These are phyloP conservation scores for Agelaius phoeniceus DNA, from an alignment of 2,113 vertebrate genomes.

Conservation along the genomic window DNA sequence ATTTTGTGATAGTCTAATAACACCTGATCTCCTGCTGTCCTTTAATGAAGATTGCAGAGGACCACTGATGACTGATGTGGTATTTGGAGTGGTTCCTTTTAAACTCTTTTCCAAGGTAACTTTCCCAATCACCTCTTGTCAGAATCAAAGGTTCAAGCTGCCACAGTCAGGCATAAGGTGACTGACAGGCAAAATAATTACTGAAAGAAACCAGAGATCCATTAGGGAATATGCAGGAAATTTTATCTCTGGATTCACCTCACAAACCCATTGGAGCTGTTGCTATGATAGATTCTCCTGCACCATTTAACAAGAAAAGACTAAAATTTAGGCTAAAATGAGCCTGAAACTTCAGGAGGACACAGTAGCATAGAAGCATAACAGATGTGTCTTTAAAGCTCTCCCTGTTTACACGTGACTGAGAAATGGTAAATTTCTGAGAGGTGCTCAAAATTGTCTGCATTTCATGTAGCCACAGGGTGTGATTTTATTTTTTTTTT, in stretches of 20 bases:
- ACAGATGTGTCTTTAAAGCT: not conserved
- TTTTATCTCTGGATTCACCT: not conserved
- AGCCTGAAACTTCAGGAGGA: not conserved
- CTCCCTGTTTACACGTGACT: accelerated
- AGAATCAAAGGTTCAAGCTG: not conserved
- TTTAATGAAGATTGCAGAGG: not conserved
- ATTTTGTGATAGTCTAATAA: not conserved
- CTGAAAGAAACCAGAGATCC: not conserved
- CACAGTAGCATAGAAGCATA: not conserved
- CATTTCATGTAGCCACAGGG: not conserved
- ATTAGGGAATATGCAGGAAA: not conserved
- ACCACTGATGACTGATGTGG: not conserved
- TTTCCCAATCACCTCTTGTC: not conserved
- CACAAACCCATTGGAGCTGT: not conserved
- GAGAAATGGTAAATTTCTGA: not conserved
- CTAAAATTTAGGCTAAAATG: not conserved
- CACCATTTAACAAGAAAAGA: not conserved
- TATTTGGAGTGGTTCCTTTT: not conserved
- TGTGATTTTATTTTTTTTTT: not conserved
- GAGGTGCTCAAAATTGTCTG: not conserved
- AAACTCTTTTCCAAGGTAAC: not conserved
- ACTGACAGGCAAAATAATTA: slow-evolving; percentile 18
- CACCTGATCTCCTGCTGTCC: not conserved
- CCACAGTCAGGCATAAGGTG: not conserved
- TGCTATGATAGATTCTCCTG: not conserved